Conservation (phyloP, 2,888 invertebrate genomes). For the Monopis laevigella region DNA sequence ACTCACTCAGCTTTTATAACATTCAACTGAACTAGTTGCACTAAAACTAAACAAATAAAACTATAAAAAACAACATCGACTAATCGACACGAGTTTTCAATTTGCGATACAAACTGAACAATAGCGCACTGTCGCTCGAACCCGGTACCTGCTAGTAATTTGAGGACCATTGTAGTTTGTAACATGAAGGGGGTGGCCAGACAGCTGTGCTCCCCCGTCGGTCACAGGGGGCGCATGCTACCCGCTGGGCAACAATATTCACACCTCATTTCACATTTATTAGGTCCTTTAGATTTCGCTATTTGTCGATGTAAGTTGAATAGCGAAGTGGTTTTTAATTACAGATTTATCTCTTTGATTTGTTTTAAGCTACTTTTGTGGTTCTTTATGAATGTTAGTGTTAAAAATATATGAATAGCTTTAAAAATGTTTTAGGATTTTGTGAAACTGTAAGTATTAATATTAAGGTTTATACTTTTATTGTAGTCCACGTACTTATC, state of each 20-base stretch:
- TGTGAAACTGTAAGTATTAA: too few relatives aligned
- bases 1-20: too few relatives aligned
- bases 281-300: conserved; percentile 23
- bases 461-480: too few relatives aligned
- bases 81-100: conserved; percentile 31
- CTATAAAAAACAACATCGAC: neutral
- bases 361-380: too few relatives aligned
- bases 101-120: conserved; percentile 28
- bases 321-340: too few relatives aligned
- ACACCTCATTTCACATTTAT: conserved; percentile 61
- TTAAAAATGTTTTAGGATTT: too few relatives aligned
- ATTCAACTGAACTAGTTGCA: too few relatives aligned
- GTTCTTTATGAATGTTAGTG: too few relatives aligned
- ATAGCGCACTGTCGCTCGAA: conserved; percentile 19
- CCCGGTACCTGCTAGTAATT: conserved; percentile 49
- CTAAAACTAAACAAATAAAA: neutral
- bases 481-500: too few relatives aligned
- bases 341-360: too few relatives aligned
- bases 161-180: conserved; percentile 38
- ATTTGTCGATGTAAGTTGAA: conserved; percentile 37
- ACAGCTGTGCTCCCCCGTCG: conserved; percentile 34
- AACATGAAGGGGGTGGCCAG: conserved; percentile 33
- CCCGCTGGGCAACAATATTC: conserved; percentile 62
- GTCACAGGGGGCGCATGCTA: conserved; percentile 22
- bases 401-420: too few relatives aligned